Evolutionary conservation across 2,113 vertebrate species (phyloP), one percentile per base, ranked within the genome.

Genomic region (Anguilla japonica): DNA sequence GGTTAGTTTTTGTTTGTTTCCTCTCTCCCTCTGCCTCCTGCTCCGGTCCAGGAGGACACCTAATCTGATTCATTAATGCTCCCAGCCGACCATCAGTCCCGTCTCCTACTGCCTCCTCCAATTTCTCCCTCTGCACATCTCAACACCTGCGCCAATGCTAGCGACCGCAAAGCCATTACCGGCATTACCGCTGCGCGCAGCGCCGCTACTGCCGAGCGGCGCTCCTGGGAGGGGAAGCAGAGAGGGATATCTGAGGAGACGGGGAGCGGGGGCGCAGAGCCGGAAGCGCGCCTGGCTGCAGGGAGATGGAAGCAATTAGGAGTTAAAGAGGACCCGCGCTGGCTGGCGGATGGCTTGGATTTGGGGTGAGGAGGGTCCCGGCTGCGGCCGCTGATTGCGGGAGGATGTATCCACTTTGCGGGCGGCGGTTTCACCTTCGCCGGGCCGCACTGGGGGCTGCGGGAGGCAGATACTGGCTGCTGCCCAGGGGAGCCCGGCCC

Each of bases 221-320:
- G 57, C 6, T 60, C 2, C 2, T 60, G 2, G 13, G 11, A 14
- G 50, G 50, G 50, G 11, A 14, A 14, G 34, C 5, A 29, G 71
- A 75, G 26, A 2, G 2, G n/a, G 60, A 67, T 29, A 13, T 75
- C 34, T 34, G 46, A 29, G 41, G 43, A 53, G 46, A 26, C 5
- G n/a, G 41, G 22, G 22, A 50, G 43, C 1, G 2, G 39, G 18
- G 20, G 0, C 0, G 22, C 16, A 13, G 79, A 29, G 16, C 41
- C 80, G 26, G 85, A 83, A 82, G 75, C 40, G 7, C 7, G 26
- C 18, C 20, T 46, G 67, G 67, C 71, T 41, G 71, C 7, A 15
- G 85, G 87, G 93, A 95, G 94, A 96, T 97, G 96, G 97, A 97
- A 97, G 95, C 94, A 96, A 97, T 98, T 97, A 97, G 91, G 34